Evolutionary conservation across 2,888 invertebrate species (phyloP).

Genomic region (Ophioninae sp.): DNA sequence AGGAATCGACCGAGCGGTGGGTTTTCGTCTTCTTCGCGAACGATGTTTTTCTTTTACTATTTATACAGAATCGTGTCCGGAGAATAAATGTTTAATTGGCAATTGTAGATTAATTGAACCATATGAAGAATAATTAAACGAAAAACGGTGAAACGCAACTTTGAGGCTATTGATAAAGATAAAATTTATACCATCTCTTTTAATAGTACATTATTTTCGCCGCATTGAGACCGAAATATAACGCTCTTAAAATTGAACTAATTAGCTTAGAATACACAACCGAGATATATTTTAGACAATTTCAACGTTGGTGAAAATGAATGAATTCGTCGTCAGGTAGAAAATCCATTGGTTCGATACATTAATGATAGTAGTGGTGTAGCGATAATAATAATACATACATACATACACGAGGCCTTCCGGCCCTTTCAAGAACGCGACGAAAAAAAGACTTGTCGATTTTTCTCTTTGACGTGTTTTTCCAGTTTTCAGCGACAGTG

Average conservation of each 20-base stretch:
- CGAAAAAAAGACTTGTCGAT: conserved; percentile 28
- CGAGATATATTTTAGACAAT: conserved; percentile 25
- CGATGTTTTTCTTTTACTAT: not conserved
- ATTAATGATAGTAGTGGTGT: conserved; percentile 30
- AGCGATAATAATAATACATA: conserved; percentile 54
- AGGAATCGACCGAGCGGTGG: not conserved
- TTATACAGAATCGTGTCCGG: not conserved
- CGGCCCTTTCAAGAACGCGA: conserved; percentile 28
- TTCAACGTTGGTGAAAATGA: conserved; percentile 18
- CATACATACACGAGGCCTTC: conserved; percentile 13
- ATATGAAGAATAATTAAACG: not conserved
- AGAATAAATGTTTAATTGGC: not conserved
- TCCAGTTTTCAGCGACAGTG: conserved; percentile 29
- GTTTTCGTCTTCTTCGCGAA: not conserved
- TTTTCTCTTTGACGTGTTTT: conserved; percentile 24
- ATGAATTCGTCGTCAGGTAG: conserved; percentile 10
- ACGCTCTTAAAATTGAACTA: not conserved
- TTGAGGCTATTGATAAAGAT: not conserved
- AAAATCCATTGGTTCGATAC: conserved; percentile 43
- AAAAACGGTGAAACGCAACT: not conserved
- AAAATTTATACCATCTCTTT: not conserved
- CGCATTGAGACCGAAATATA: not conserved
- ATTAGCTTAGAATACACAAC: conserved; percentile 14
- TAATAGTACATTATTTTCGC: not conserved
- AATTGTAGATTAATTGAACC: not conserved